Evolutionary conservation across 2,797 vertebrate genomes (phyloP), one percentile per base, ranked within the genome.

Genomic region (Liparis tanakae): DNA sequence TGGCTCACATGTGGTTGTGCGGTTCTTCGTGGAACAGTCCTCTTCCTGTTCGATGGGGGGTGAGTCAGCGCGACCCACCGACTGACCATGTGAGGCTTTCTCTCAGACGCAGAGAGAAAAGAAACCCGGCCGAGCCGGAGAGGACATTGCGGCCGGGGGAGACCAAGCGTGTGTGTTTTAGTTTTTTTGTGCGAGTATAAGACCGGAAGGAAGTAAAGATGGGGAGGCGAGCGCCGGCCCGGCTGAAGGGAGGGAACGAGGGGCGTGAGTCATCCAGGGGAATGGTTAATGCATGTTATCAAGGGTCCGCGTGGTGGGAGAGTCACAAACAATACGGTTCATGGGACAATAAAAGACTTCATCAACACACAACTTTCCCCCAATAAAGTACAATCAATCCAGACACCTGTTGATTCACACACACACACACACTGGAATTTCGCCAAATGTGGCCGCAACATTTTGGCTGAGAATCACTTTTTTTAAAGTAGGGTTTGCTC

Each of bases 11-110:
- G 86, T 89, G 89, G 53, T 48, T n/a, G 34, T 70, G 68, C 67
- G 89, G 53, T 48, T 17, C 36, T 70, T 68, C 61, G 74, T 67
- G 72, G 75, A 56, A 73, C 79, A 72, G 44, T 69, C 71, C 22
- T 67, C 55, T 83, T 88, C 57, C 62, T 78, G 72, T 56, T 36
- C 8, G 68, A 63, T 36, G 10, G 61, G 61, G 48, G 60, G 72
- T 88, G 87, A 91, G 80, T 90, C 90, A 78, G 87, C 84, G 13
- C 18, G 69, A 83, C 79, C 76, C 10, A 70, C 80, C 80, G 77
- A 82, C 80, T 62, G 78, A 72, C 76, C 79, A 18, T 71, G 65
- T 79, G 57, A 75, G 73, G 2, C 1, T 73, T 66, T 74, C 70
- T 39, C n/a, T 43, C 59, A 70, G 58, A 46, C 8, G 0, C 17